Conservation (phyloP, 2,888 invertebrate genomes). For the Allacma fusca region DNA sequence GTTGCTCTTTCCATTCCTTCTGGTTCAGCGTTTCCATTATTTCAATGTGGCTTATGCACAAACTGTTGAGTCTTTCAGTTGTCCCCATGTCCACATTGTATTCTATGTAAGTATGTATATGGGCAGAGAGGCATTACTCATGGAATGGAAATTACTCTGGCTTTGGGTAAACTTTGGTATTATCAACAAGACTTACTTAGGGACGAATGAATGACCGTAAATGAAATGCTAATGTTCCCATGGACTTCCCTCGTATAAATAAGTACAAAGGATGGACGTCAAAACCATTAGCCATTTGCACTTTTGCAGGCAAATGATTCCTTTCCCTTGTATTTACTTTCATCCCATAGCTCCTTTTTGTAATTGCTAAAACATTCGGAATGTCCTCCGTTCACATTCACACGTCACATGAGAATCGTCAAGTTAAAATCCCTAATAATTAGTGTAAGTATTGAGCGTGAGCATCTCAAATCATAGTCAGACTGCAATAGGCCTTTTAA, state of each 20-base stretch:
- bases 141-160: conserved; percentile 6
- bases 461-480: too few relatives aligned
- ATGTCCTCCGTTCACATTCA: too few relatives aligned
- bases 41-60: conserved; percentile 1
- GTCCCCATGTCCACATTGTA: conserved; percentile 7
- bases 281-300: neutral
- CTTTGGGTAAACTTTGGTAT: conserved; percentile 16
- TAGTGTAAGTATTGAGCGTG: too few relatives aligned
- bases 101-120: too few relatives aligned
- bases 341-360: too few relatives aligned
- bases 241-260: neutral
- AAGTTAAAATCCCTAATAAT: too few relatives aligned
- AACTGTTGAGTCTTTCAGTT: neutral
- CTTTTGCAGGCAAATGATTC: too few relatives aligned
- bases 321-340: too few relatives aligned
- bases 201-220: conserved; percentile 31
- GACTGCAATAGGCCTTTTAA: too few relatives aligned
- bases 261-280: neutral
- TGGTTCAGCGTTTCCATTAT: conserved; percentile 2
- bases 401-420: too few relatives aligned
- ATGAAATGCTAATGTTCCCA: conserved; percentile 30
- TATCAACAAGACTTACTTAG: conserved; percentile 9
- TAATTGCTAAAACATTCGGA: too few relatives aligned
- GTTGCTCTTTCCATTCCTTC: neutral
- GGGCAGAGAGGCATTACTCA: conserved; percentile 10